A percentile compares a stretch with the other conserved stretches of the same genome.
Evolutionary conservation across 1,140 invertebrate genomes (phyloP).

Genomic region (Orius insidiosus): DNA sequence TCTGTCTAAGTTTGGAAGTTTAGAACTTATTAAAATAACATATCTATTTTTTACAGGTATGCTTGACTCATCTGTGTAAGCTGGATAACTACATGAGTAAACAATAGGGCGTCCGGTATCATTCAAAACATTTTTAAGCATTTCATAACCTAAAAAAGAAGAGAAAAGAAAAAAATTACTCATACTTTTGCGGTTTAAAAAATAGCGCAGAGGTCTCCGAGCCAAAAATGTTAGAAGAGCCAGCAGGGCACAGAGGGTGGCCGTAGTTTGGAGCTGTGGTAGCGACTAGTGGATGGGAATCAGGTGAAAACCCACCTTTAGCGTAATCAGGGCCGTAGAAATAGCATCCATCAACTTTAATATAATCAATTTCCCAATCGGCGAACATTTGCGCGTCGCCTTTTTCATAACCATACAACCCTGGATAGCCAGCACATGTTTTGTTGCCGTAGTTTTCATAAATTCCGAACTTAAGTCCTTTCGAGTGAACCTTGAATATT

Average conservation of each 20-base stretch:
- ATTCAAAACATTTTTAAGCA: constrained; percentile 55
- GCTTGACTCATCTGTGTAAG: constrained; percentile 39
- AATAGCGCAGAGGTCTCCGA: too few species aligned
- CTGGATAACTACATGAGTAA: constrained; percentile 81
- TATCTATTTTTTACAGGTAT: constrained; percentile 23
- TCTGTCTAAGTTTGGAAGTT: constrained; percentile 56
- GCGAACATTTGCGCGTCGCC: constrained; percentile 81
- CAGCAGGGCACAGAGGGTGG: too few species aligned
- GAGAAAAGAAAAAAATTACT: too few species aligned
- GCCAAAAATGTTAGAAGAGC: too few species aligned
- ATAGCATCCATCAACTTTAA: constrained; percentile 93
- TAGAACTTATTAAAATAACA: background rate
- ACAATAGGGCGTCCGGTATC: constrained; percentile 63
- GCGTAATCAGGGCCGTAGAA: constrained; percentile 33
- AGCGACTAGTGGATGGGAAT: background rate
- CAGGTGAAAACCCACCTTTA: constrained; percentile 16
- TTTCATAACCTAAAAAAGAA: constrained; percentile 42
- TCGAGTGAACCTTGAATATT: constrained; percentile 67
- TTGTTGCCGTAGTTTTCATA: constrained; percentile 93
- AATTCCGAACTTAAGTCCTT: constrained; percentile 89
- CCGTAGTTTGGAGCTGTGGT: too few species aligned
- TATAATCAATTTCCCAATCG: constrained; percentile 92
- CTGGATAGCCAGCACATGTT: constrained; percentile 91
- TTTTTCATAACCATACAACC: constrained; percentile 69
- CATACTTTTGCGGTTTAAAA: constrained; percentile 18